Evolutionary conservation across 2,888 invertebrate genomes (phyloP).

Genomic region (Diaprepes abbreviatus): DNA sequence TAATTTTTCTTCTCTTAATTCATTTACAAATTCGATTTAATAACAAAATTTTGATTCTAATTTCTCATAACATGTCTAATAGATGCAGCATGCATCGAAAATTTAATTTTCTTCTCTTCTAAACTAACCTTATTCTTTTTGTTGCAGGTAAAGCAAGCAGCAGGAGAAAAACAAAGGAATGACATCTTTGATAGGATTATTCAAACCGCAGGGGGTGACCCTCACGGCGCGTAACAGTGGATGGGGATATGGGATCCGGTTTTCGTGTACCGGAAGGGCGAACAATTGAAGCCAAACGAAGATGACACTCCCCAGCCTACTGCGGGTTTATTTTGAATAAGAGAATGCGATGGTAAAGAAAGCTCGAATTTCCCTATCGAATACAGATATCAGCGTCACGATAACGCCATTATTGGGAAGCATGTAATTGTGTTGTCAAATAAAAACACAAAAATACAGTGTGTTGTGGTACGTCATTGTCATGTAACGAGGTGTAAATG

Average conservation of each 20-base stretch:
- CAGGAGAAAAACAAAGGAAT: conserved; percentile 26
- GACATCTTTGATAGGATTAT: conserved; percentile 33
- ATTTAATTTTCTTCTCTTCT: background rate
- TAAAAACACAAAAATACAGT: conserved; percentile 21
- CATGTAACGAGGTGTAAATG: no score
- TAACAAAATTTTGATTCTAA: no score
- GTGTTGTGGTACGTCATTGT: background rate
- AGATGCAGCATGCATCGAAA: background rate
- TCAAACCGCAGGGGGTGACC: conserved; percentile 36
- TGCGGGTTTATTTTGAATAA: conserved; percentile 35
- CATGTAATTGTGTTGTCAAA: conserved; percentile 32
- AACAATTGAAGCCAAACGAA: conserved; percentile 66
- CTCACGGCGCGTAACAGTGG: background rate
- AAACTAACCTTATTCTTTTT: conserved; percentile 19
- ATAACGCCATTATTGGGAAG: conserved; percentile 14
- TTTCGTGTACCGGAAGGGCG: conserved; percentile 56
- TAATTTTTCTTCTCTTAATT: no score
- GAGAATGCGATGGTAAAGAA: conserved; percentile 23
- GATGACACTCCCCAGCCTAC: conserved; percentile 60
- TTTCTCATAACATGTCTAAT: no score
- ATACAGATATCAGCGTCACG: conserved; percentile 13
- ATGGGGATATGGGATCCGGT: conserved; percentile 41
- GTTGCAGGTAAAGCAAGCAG: conserved; percentile 31
- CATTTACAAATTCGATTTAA: no score
- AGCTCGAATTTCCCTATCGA: conserved; percentile 42